Evolutionary conservation across 2,888 invertebrate genomes (phyloP), one percentile per base, ranked within the genome.

Genomic region (Lepidocyrtoides sp.): DNA sequence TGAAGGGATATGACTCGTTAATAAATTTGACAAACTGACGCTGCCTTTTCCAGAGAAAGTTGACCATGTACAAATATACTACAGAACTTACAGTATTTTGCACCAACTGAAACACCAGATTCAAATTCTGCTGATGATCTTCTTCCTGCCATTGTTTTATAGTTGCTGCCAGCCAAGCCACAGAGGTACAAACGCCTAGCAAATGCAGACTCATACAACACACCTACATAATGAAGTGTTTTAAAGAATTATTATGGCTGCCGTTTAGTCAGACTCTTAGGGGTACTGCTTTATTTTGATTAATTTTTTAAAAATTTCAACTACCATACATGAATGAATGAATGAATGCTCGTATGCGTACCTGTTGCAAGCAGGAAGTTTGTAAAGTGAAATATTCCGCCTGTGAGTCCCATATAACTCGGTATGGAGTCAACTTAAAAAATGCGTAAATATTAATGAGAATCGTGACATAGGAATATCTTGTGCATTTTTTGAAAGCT

Each of bases 121-220:
- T 32, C 8, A 66, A 4, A 32, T 66, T 66, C 0, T 60, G 57
- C 17, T 60, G 17, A 2, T 32, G 32, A 3, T 41, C 41, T 48
- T 14, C 32, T 44, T 72, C 72, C 72, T 23, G 20, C 26, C 23
- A 72, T 72, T 72, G 41, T 72, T 72, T 41, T n/a, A 72, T 44
- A 23, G 20, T 1, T 23, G 10, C 23, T 48, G 44, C 48, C 23
- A 72, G 12, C 41, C 41, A 48, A 44, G 20, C 0, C 17, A 36
- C 7, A 4, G 69, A 36, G 2, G 12, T 0, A 17, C 8, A 69
- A 5, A 36, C 2, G 17, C 17, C 41, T 8, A 41, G 5, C 7
- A 69, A 0, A 8, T 69, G 69, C 1, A 69, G 41, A 14, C 10
- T 7, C n/a, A 1, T 41, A 41, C 69, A 8, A 17, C 36, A 69